These are phyloP conservation scores for Panzeria rudis DNA, from an alignment of 2,888 invertebrate genomes.

Conservation along the genomic window DNA sequence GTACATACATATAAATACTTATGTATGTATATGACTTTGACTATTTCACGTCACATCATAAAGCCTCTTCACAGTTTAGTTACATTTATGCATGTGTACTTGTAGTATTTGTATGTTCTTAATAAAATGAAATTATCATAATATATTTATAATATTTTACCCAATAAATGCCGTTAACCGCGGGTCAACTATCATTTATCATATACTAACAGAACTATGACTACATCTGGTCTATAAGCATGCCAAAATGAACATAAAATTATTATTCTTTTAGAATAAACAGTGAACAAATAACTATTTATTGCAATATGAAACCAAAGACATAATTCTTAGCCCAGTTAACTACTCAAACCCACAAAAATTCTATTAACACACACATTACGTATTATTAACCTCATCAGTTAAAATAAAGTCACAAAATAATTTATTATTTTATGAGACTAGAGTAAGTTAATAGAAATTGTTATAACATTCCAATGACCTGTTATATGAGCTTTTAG, in stretches of 20 bases:
- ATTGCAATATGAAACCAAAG: neutral
- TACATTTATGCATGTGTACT: too few relatives aligned
- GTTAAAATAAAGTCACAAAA: conserved; percentile 45
- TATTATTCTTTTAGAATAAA: neutral
- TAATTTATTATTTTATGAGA: conserved; percentile 19
- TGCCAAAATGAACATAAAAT: neutral
- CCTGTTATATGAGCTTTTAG: conserved; percentile 32
- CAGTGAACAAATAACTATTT: neutral
- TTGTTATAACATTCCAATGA: conserved; percentile 23
- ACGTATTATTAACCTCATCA: conserved; percentile 18
- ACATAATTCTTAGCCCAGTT: neutral
- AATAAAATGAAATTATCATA: too few relatives aligned
- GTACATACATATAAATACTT: too few relatives aligned
- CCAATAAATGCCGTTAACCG: too few relatives aligned
- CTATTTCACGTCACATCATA: too few relatives aligned
- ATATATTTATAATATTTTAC: too few relatives aligned
- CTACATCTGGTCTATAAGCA: too few relatives aligned
- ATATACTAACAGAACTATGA: neutral
- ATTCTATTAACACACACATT: conserved; percentile 3
- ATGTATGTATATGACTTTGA: too few relatives aligned
- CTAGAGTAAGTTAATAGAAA: conserved; percentile 1
- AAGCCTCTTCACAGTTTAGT: too few relatives aligned
- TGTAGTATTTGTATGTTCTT: too few relatives aligned
- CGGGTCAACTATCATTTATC: neutral
- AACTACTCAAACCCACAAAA: neutral